These are phyloP conservation scores for Phrynocephalus versicolor DNA, from an alignment of 2,113 vertebrate species.

Conservation along the genomic window DNA sequence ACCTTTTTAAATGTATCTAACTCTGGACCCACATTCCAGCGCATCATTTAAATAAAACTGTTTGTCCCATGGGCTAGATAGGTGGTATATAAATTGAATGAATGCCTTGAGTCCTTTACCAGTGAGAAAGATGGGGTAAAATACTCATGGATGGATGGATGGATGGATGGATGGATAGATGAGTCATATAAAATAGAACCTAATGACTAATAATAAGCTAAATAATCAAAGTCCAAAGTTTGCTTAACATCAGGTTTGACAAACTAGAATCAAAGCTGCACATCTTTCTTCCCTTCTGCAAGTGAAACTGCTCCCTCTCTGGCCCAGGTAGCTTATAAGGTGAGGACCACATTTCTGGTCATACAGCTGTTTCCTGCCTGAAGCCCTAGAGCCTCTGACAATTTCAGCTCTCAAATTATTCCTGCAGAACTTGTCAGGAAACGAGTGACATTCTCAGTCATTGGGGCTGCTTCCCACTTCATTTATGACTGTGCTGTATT, in stretches of 20 bases:
- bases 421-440: slow-evolving; percentile 7
- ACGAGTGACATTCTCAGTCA: slow-evolving; percentile 19
- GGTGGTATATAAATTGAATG: too few species aligned
- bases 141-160: too few species aligned
- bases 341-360: not conserved
- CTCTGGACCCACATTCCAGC: too few species aligned
- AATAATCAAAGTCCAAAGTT: not conserved
- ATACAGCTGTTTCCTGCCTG: not conserved
- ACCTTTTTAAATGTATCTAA: too few species aligned
- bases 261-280: not conserved
- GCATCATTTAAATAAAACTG: too few species aligned
- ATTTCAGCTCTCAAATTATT: not conserved
- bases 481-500: slow-evolving; percentile 20
- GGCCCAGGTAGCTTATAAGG: not conserved
- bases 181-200: too few species aligned
- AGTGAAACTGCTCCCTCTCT: too few species aligned
- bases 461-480: not conserved
- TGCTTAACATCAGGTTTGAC: not conserved
- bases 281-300: not conserved
- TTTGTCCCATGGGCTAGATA: too few species aligned
- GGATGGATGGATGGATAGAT: too few species aligned
- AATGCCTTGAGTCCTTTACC: too few species aligned
- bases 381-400: not conserved
- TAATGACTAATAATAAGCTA: not conserved
- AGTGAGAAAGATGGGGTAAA: too few species aligned